Conservation (phyloP, 2,113 vertebrate species). For the Oreochromis niloticus region DNA sequence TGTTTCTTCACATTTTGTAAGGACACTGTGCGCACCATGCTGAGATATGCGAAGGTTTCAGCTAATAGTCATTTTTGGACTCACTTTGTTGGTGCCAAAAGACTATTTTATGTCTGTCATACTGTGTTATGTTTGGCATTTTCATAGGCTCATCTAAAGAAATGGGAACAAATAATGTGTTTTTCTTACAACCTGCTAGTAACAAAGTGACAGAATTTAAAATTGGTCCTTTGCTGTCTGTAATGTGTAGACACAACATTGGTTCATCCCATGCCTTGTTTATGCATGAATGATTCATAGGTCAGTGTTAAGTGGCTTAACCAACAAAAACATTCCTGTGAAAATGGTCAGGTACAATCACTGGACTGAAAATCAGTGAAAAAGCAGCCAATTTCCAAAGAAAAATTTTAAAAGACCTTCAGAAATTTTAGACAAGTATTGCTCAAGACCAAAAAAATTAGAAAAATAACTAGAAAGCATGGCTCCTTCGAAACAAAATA, state of each 20-base stretch:
- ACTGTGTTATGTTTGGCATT: background rate
- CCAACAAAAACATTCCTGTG: background rate
- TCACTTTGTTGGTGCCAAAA: background rate
- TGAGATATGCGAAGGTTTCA: background rate
- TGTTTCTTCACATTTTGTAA: background rate
- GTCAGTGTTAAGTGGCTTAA: background rate
- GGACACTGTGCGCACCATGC: background rate
- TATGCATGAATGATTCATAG: background rate
- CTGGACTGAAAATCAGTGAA: background rate
- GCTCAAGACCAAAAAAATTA: background rate
- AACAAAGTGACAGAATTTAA: background rate
- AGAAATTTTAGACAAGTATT: background rate
- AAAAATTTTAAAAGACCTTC: background rate
- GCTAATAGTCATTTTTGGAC: background rate
- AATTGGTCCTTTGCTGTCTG: background rate
- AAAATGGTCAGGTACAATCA: background rate
- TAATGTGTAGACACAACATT: background rate
- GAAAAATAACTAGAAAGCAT: background rate
- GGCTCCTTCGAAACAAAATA: background rate
- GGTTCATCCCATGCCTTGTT: background rate
- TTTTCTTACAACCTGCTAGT: background rate
- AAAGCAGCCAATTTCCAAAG: background rate
- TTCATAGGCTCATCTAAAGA: background rate
- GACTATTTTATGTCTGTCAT: background rate
- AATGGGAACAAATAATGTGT: background rate